A percentile compares a stretch with the other conserved stretches of the same genome.
phyloP scores from a whole-genome alignment of 2,888 invertebrate genomes.

The Drosophila leonis region DNA sequence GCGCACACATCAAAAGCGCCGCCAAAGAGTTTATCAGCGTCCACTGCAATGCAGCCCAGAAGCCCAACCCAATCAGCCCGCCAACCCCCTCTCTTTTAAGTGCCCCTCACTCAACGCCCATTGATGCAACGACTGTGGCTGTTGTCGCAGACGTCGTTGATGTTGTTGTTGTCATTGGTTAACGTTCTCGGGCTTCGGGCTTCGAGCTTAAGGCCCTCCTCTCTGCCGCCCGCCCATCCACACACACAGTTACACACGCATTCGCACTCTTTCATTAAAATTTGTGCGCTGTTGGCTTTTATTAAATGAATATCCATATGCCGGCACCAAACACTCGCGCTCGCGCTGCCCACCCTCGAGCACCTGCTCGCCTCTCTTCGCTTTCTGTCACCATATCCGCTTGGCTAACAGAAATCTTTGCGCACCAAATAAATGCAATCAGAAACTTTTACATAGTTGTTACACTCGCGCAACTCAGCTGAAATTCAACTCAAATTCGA shows the following conservation, averaged over 20 bases:
- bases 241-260: conserved; percentile 33
- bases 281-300: conserved; percentile 71
- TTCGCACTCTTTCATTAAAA: conserved; percentile 74
- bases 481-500: neutral
- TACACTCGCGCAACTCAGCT: conserved; percentile 23
- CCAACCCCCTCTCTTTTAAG: neutral
- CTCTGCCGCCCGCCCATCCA: neutral
- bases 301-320: conserved; percentile 74
- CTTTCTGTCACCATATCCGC: conserved; percentile 14
- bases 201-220: conserved; percentile 20
- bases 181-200: conserved; percentile 16
- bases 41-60: conserved; percentile 32
- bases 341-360: neutral
- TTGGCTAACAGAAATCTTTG: conserved; percentile 38
- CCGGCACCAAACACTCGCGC: conserved; percentile 12
- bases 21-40: conserved; percentile 74
- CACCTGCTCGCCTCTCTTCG: neutral
- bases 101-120: conserved; percentile 3
- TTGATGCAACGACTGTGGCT: conserved; percentile 37
- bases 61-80: neutral
- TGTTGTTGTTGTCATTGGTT: conserved; percentile 36
- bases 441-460: conserved; percentile 42
- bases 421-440: conserved; percentile 62
- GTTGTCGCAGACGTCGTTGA: conserved; percentile 13
- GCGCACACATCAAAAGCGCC: conserved; percentile 61